phyloP scores from a whole-genome alignment of 2,888 invertebrate species.

The Acanthococcus lagerstroemiae region DNA sequence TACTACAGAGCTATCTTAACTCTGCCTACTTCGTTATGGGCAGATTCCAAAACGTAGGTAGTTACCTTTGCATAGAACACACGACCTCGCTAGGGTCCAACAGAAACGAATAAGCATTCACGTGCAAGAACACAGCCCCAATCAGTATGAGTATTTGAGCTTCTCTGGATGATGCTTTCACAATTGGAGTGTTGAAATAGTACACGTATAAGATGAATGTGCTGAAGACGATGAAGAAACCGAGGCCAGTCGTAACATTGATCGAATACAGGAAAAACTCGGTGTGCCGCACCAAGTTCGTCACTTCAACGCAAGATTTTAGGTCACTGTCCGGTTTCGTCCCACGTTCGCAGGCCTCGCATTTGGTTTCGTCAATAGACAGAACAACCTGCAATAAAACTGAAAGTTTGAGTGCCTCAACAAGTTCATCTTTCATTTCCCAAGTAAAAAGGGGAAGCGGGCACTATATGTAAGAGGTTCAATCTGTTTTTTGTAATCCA shows the following conservation, averaged over 20 bases:
- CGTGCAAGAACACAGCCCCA: constrained; percentile 10
- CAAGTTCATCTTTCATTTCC: no score
- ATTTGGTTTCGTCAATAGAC: constrained; percentile 69
- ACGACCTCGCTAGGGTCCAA: constrained; percentile 17
- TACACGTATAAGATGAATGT: constrained; percentile 5
- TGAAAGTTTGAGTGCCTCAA: no score
- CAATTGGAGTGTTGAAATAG: constrained; percentile 15
- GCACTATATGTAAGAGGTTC: no score
- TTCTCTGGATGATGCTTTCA: constrained; percentile 19
- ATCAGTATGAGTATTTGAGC: constrained; percentile 16
- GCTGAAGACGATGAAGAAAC: constrained; percentile 11
- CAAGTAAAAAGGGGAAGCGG: no score
- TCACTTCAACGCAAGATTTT: constrained; percentile 47
- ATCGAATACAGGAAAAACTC: constrained; percentile 43
- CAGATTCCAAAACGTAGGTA: no score
- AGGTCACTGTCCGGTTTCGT: constrained; percentile 44
- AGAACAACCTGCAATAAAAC: constrained; percentile 17
- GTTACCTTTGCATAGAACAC: constrained; percentile 23
- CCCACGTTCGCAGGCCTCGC: constrained; percentile 61
- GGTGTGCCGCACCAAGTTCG: constrained; percentile 70
- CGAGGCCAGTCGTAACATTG: background rate
- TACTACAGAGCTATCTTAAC: no score
- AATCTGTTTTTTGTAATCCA: no score
- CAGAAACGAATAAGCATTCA: constrained; percentile 17
- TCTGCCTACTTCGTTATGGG: no score